Evolutionary conservation across 2,113 vertebrate species (phyloP).

Genomic region (Ptilonorhynchus violaceus): DNA sequence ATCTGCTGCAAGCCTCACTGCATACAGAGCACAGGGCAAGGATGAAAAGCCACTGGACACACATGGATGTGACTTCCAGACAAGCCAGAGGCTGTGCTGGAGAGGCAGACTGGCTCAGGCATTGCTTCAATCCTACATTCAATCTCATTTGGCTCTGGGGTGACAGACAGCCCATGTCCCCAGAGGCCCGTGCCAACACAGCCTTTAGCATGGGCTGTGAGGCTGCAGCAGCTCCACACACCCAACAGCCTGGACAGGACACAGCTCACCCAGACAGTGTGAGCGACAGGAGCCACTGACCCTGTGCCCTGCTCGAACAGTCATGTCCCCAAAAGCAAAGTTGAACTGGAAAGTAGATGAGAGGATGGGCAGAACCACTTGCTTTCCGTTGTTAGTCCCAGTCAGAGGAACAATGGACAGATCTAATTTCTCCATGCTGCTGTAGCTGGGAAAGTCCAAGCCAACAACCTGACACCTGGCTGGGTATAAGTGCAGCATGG

Average conservation of each 20-base stretch:
- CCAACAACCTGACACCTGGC: not conserved
- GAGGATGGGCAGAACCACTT: not conserved
- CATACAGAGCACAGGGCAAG: not conserved
- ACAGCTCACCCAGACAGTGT: fast-evolving
- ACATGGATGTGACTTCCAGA: not conserved
- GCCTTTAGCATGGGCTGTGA: not conserved
- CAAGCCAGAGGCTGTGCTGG: not conserved
- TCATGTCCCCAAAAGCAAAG: not conserved
- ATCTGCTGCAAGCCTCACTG: no score
- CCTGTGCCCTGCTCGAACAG: not conserved
- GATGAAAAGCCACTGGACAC: not conserved
- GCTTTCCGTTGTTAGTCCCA: not conserved
- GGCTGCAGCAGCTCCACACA: not conserved
- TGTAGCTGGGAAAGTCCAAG: not conserved
- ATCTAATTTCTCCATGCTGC: not conserved
- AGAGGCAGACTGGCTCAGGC: not conserved
- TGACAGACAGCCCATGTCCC: not conserved
- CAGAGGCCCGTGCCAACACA: fast-evolving
- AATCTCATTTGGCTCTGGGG: not conserved
- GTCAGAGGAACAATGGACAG: not conserved
- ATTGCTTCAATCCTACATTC: not conserved
- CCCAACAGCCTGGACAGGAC: not conserved
- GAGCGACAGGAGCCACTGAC: not conserved
- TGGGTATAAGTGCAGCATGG: not conserved
- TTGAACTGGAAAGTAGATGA: not conserved